Conservation (phyloP, 2,888 invertebrate species). For the Aphidius colemani region DNA sequence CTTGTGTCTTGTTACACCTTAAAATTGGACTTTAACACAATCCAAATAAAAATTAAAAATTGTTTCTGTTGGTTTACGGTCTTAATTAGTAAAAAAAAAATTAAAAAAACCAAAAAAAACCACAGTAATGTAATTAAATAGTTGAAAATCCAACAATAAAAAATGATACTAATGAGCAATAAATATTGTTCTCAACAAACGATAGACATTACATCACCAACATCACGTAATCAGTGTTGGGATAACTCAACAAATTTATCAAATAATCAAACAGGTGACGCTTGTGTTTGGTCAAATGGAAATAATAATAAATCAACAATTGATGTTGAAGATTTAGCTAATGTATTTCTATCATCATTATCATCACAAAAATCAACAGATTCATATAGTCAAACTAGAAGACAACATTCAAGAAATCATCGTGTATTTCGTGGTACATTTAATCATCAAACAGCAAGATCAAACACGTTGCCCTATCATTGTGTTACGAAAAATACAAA, state of each 20-base stretch:
- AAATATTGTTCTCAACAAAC: background rate
- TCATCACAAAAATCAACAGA: background rate
- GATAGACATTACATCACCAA: background rate
- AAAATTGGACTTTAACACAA: too few species aligned
- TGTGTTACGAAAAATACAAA: slow-evolving; percentile 7
- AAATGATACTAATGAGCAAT: background rate
- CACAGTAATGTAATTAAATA: background rate
- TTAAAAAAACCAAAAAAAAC: background rate
- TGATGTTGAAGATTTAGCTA: slow-evolving; percentile 50
- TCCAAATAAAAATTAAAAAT: too few species aligned
- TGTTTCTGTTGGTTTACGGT: too few species aligned
- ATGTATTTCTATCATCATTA: slow-evolving; percentile 1
- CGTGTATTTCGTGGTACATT: slow-evolving; percentile 17
- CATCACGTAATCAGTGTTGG: background rate
- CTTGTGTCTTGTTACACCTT: too few species aligned
- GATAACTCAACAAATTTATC: background rate
- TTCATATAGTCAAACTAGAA: slow-evolving; percentile 2
- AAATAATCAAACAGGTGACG: background rate
- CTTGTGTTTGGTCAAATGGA: background rate
- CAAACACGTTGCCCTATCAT: background rate
- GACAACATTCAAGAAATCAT: slow-evolving; percentile 16
- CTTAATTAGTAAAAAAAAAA: too few species aligned
- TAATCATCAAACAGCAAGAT: slow-evolving; percentile 8
- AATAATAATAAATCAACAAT: slow-evolving; percentile 31
- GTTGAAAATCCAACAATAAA: background rate